phyloP scores from a whole-genome alignment of 2,113 vertebrate genomes.

The Lepus americanus region DNA sequence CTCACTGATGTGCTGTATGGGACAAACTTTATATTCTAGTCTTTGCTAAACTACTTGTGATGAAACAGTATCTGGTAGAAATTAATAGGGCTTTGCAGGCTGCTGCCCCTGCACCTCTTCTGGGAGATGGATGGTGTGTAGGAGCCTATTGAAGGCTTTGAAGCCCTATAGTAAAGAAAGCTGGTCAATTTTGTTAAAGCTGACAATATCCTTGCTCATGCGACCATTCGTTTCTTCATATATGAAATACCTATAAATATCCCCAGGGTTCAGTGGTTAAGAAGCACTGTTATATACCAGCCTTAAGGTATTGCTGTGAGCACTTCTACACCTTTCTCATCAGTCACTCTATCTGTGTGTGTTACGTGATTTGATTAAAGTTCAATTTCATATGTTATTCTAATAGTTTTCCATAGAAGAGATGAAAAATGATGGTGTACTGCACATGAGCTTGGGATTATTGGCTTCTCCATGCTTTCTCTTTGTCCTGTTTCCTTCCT shows the following conservation, averaged over 20 bases:
- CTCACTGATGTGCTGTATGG: not conserved
- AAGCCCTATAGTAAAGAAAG: slow-evolving; percentile 46
- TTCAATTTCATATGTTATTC: slow-evolving; percentile 53
- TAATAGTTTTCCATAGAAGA: slow-evolving; percentile 57
- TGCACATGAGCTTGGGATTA: slow-evolving; percentile 25
- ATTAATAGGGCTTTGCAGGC: slow-evolving; percentile 31
- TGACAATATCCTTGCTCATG: slow-evolving; percentile 17
- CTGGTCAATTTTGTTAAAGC: slow-evolving; percentile 54
- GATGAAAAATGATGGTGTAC: slow-evolving; percentile 34
- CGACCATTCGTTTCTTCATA: slow-evolving; percentile 57
- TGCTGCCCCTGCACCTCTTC: not conserved
- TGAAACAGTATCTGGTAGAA: slow-evolving; percentile 30
- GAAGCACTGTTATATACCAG: slow-evolving; percentile 49
- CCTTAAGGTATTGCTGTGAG: slow-evolving; percentile 51
- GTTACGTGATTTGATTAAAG: slow-evolving; percentile 46
- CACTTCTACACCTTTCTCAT: slow-evolving; percentile 41
- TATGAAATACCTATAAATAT: slow-evolving; percentile 55
- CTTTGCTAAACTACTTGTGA: slow-evolving; percentile 30
- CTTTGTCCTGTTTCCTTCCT: slow-evolving; percentile 30
- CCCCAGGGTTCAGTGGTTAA: slow-evolving; percentile 58
- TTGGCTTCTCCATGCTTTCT: slow-evolving; percentile 24
- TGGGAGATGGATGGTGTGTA: not conserved
- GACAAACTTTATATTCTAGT: not conserved
- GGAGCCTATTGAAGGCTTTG: slow-evolving; percentile 49
- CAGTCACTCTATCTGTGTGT: slow-evolving; percentile 43